Base-by-base conservation (phyloP, 2,113 vertebrate species). In the Lepisosteus osseus region DNA sequence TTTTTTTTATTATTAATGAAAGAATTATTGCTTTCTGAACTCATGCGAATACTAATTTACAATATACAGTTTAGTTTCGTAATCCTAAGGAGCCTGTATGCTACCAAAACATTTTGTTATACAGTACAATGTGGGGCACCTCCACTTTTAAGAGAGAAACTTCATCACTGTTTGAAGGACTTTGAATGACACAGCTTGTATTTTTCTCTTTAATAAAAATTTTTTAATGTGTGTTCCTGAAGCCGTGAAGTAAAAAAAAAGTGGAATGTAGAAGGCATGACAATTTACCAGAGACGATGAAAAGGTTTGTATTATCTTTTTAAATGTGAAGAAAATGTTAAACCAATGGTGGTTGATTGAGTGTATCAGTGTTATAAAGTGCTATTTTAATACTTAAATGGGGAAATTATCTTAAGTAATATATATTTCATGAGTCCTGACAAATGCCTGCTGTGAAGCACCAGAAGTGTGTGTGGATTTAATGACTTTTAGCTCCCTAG, bases 301-400 rank as follows among this genome's bases (percentile, higher is more conserved):
- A 85, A 88, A 75, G 78, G 62, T 29, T 74, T 74, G 59, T 70
- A 54, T 78, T 54, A 76, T 56, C 59, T 71, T 56, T 12, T 70
- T 62, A 59, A 74, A 71, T 74, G 65, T 68, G 64, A 68, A 65
- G 65, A 55, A 72, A 71, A 61, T 74, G 66, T 67, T 72, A 77
- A 83, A 75, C 70, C 74, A 69, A 54, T 73, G 69, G 71, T 70
- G 77, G 82, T 69, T 82, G 83, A 86, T 83, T 83, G 80, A 83
- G 78, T 75, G 78, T 70, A 78, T 81, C 76, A 42, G 61, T 70
- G 73, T 82, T 83, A 72, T 79, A 65, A 78, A 84, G 76, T 78
- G 78, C 7, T 62, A 62, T 79, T 85, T 84, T 80, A 80, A 72
- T 80, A 80, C 80, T 85, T 71, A 79, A 79, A 81, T 77, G 78